Base-by-base conservation (phyloP, 2,113 vertebrate species). In the Nannobrachium achirus region DNA sequence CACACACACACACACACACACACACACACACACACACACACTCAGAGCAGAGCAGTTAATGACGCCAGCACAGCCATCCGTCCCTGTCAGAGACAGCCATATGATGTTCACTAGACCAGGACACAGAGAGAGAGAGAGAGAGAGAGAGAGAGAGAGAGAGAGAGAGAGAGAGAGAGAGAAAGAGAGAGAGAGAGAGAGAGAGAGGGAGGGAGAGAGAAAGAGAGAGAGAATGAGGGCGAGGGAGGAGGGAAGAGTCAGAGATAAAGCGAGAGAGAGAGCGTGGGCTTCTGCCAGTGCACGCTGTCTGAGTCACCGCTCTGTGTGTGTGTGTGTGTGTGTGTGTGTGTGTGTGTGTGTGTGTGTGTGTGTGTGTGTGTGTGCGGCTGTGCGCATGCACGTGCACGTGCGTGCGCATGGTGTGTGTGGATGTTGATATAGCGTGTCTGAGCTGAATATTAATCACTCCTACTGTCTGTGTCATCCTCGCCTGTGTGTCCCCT, bases 81-180 rank as follows among this genome's bases (percentile, higher is more conserved):
- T 91, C 92, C 78, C 90, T 79, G 94, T 94, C 95, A 94, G 93
- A 82, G 83, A 72, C 80, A 80, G 83, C 87, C 89, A 94, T 94
- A 91, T 92, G 92, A 95, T 94, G 94, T 94, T 96, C 93, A 89
- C 78, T 80, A 85, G 86, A 93, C 93, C 91, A 88, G 46, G 44
- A 33, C 42, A 61, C 19, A n/a, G 59, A 59, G 48, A 18, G 13
- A 15, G 45, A 10, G 45, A 39, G 14, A n/a, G 38, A 48, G 42
- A 16, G 20, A 18, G 25, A n/a, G 42, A 16, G 66, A 38, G 44
- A 39, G 42, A 13, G 65, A 46, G n/a, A 18, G 44, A 39, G 15
- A 38, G 14, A 10, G 25, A 33, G 20, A 38, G 42, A 55, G 19
- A n/a, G 39, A 58, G 60, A 38, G 46, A 39, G 45, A 63, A 14